Percentiles rank a stretch among this genome's conserved stretches.
Evolutionary conservation across 2,113 vertebrate species (phyloP).

Genomic region (Peromyscus maniculatus): DNA sequence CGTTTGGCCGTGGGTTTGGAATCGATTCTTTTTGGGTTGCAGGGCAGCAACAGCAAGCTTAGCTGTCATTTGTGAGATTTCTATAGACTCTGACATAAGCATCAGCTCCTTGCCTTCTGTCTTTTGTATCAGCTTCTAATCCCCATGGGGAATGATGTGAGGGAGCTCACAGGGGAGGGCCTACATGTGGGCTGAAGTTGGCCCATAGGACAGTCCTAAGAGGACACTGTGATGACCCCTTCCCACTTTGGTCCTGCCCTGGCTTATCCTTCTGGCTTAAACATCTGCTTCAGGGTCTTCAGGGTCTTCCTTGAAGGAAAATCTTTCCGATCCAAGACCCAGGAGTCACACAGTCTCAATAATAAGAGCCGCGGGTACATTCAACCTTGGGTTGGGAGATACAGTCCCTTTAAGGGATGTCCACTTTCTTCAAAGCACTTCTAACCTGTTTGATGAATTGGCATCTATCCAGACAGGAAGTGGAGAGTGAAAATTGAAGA

Average conservation of each 20-base stretch:
- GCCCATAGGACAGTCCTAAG: background rate
- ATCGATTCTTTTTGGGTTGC: constrained; percentile 73
- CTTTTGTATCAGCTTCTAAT: constrained; percentile 61
- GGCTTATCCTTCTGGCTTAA: background rate
- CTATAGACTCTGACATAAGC: constrained; percentile 73
- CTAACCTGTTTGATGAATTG: background rate
- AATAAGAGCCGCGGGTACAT: background rate
- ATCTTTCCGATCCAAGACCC: background rate
- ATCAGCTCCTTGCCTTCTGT: constrained; percentile 61
- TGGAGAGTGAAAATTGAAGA: background rate
- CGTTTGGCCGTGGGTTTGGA: constrained; percentile 69
- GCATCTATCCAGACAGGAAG: background rate
- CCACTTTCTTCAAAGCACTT: background rate
- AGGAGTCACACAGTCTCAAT: background rate
- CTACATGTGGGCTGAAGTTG: background rate
- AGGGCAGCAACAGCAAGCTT: constrained; percentile 54
- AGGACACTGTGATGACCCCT: background rate
- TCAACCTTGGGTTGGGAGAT: background rate
- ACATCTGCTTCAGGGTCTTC: background rate
- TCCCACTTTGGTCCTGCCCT: background rate
- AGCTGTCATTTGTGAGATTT: constrained; percentile 73
- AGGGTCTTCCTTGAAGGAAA: background rate
- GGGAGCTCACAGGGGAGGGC: background rate
- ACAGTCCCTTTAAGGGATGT: background rate
- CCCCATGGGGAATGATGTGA: constrained; percentile 48